Evolutionary conservation across 64 coral and sea anemone species (phyloP).

Genomic region (Actinia equina): DNA sequence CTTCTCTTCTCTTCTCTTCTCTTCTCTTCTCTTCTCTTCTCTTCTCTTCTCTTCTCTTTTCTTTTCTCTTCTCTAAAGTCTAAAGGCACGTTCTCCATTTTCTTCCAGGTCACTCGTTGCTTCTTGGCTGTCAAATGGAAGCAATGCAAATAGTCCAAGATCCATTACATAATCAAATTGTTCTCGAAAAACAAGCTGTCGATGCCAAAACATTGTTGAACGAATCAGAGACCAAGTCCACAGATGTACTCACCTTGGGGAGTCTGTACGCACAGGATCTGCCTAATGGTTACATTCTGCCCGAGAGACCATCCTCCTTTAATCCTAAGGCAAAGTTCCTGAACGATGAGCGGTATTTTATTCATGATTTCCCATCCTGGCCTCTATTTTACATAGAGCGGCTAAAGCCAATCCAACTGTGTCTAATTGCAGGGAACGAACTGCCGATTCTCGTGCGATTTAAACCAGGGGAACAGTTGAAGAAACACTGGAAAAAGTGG

Average conservation of each 20-base stretch:
- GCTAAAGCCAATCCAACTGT: slow-evolving; percentile 56
- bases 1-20: too few species aligned
- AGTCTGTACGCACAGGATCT: slow-evolving; percentile 65
- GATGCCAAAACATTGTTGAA: neutral
- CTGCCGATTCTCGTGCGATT: slow-evolving; percentile 67
- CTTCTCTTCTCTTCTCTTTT: too few species aligned
- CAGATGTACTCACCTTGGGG: slow-evolving; percentile 47
- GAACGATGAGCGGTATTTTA: slow-evolving; percentile 74
- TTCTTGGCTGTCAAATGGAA: neutral
- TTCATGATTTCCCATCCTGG: slow-evolving; percentile 64
- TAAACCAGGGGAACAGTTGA: slow-evolving; percentile 7
- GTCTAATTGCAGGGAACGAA: slow-evolving; percentile 35
- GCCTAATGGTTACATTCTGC: slow-evolving; percentile 70
- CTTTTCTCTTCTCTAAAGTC: too few species aligned
- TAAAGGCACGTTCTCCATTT: neutral
- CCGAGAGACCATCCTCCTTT: slow-evolving; percentile 76
- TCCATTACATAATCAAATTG: neutral
- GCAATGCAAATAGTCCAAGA: neutral
- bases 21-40: too few species aligned
- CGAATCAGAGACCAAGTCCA: neutral
- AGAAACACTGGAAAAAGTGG: slow-evolving; percentile 83
- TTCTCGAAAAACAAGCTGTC: neutral
- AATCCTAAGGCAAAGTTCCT: slow-evolving; percentile 65
- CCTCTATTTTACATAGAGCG: slow-evolving; percentile 39
- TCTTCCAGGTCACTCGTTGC: too few species aligned